phyloP scores from a whole-genome alignment of 2,888 invertebrate species.

The Amiota minor region DNA sequence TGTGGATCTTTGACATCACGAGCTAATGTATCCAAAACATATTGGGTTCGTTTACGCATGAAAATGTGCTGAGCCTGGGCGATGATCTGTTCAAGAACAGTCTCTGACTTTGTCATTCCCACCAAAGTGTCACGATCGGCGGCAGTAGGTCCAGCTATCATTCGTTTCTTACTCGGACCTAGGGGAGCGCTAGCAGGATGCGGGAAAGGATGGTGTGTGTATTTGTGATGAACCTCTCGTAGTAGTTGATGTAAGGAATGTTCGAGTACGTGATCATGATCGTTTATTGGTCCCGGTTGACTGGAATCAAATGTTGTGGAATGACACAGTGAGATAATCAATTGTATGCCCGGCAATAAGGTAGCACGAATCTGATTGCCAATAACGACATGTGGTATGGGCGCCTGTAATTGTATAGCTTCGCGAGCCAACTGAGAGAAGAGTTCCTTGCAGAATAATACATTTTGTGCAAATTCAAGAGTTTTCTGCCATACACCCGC shows the following conservation, averaged over 20 bases:
- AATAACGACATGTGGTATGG: slow-evolving; percentile 96
- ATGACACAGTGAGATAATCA: slow-evolving; percentile 93
- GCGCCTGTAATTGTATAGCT: slow-evolving; percentile 93
- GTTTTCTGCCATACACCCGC: slow-evolving; percentile 92
- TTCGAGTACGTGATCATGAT: slow-evolving; percentile 97
- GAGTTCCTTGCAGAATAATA: slow-evolving; percentile 95
- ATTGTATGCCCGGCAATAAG: slow-evolving; percentile 92
- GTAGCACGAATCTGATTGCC: slow-evolving; percentile 98
- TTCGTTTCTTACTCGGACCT: slow-evolving; percentile 92
- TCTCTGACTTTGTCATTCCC: slow-evolving; percentile 93
- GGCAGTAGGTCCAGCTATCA: slow-evolving; percentile 92
- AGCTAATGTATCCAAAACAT: slow-evolving; percentile 93
- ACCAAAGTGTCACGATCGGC: slow-evolving; percentile 89
- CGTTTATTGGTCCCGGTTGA: slow-evolving; percentile 75
- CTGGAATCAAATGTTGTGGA: slow-evolving; percentile 79
- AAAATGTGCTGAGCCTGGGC: slow-evolving; percentile 97
- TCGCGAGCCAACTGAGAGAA: slow-evolving; percentile 95
- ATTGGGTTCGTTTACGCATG: slow-evolving; percentile 91
- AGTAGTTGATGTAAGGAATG: slow-evolving; percentile 95
- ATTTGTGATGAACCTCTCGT: slow-evolving; percentile 92
- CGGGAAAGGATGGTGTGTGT: slow-evolving; percentile 94
- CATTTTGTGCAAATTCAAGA: slow-evolving; percentile 97
- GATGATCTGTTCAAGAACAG: slow-evolving; percentile 95
- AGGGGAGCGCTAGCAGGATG: slow-evolving; percentile 95
- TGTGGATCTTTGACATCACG: slow-evolving; percentile 95